Conservation (phyloP, 2,113 vertebrate species). For the Cercocebus atys region DNA sequence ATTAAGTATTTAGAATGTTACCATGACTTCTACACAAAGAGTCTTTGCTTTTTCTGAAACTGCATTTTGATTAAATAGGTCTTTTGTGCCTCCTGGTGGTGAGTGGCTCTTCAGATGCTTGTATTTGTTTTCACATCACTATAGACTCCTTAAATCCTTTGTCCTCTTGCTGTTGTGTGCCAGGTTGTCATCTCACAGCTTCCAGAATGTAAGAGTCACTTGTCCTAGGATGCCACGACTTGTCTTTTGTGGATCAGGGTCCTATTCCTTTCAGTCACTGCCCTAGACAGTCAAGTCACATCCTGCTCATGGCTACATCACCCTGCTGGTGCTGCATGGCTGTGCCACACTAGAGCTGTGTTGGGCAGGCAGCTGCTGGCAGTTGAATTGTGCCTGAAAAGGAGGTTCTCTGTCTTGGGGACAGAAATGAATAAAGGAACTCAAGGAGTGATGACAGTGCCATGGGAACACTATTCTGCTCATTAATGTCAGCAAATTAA, state of each 20-base stretch:
- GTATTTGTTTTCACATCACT: not conserved
- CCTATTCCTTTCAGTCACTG: not conserved
- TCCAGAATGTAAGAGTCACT: not conserved
- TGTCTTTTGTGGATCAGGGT: not conserved
- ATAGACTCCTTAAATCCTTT: not conserved
- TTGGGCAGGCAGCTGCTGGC: not conserved
- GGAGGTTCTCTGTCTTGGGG: not conserved
- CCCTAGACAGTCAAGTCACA: not conserved
- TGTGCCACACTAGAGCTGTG: rapidly evolving
- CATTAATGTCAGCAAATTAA: not conserved
- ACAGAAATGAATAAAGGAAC: not conserved
- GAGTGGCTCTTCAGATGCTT: not conserved
- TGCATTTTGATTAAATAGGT: not conserved
- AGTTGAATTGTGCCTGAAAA: not conserved
- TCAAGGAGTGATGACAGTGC: not conserved
- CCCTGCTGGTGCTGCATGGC: not conserved
- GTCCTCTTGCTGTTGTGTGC: not conserved
- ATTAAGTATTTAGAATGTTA: not conserved
- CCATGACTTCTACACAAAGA: not conserved
- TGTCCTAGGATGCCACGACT: not conserved
- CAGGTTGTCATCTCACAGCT: not conserved
- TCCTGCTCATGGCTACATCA: not conserved
- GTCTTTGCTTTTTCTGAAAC: not conserved
- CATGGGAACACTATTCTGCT: not conserved
- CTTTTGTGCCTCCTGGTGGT: not conserved